Conservation (phyloP, 2,113 vertebrate genomes). For the Esox niger region DNA sequence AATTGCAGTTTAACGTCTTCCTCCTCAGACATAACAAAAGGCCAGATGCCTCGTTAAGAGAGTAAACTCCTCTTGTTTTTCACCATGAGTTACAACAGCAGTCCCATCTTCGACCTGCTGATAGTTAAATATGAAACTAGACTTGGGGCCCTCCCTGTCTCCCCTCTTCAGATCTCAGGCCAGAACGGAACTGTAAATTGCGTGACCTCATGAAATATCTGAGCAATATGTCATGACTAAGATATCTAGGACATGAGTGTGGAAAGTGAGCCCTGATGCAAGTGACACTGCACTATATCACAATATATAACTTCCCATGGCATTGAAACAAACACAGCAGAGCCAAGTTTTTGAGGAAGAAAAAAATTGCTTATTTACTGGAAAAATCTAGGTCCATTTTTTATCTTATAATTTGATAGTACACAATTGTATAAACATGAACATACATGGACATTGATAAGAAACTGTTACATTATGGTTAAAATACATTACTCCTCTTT, state of each 20-base stretch:
- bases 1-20: background rate
- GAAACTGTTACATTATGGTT: slow-evolving; percentile 73
- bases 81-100: slow-evolving; percentile 8
- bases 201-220: slow-evolving; percentile 17
- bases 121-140: slow-evolving; percentile 7
- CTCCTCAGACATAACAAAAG: background rate
- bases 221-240: background rate
- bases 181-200: slow-evolving; percentile 23
- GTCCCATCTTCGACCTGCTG: slow-evolving; percentile 3
- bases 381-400: slow-evolving; percentile 76
- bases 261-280: background rate
- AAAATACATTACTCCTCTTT: slow-evolving; percentile 71
- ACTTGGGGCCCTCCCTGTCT: background rate
- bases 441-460: slow-evolving; percentile 74
- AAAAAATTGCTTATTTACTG: slow-evolving; percentile 67
- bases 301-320: slow-evolving; percentile 7
- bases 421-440: slow-evolving; percentile 81
- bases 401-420: slow-evolving; percentile 78
- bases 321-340: slow-evolving; percentile 31
- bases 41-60: slow-evolving; percentile 5
- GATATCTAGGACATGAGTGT: slow-evolving; percentile 6
- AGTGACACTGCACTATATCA: background rate
- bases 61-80: slow-evolving; percentile 10
- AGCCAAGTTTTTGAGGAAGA: slow-evolving; percentile 57
- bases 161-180: slow-evolving; percentile 15